Evolutionary conservation across 2,888 invertebrate genomes (phyloP).

Genomic region (Dyspetes luteomarginatus): DNA sequence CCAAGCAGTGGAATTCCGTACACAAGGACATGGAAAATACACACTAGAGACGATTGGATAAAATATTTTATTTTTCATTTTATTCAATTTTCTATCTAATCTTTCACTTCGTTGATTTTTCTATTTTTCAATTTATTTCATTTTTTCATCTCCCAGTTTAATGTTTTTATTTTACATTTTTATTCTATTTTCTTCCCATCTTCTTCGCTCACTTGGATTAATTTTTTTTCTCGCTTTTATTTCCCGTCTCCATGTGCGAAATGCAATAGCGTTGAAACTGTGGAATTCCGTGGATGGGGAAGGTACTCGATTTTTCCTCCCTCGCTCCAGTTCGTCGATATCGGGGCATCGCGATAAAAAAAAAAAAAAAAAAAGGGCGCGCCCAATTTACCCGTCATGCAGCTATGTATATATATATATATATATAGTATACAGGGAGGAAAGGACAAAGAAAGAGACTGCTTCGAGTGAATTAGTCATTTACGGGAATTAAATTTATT

Average conservation of each 20-base stretch:
- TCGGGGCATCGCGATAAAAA: constrained; percentile 34
- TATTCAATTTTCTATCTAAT: neutral
- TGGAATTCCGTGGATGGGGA: neutral
- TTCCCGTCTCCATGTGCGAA: neutral
- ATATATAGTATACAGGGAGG: neutral
- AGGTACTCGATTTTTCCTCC: constrained; percentile 17
- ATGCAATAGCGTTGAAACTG: constrained; percentile 5
- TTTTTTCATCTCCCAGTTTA: neutral
- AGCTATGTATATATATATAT: neutral
- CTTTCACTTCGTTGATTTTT: neutral
- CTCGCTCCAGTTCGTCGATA: constrained; percentile 18
- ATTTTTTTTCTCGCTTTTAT: constrained; percentile 1
- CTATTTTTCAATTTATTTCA: neutral
- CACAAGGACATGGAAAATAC: neutral
- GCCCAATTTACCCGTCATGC: constrained; percentile 34
- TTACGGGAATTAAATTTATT: constrained; percentile 67
- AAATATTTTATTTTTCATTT: constrained; percentile 3
- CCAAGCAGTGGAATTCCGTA: constrained; percentile 5
- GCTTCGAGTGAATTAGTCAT: constrained; percentile 60
- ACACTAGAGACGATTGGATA: constrained; percentile 31
- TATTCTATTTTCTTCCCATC: neutral
- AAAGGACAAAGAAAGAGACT: constrained; percentile 9
- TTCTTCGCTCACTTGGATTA: constrained; percentile 5
- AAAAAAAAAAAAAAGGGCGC: constrained; percentile 39
- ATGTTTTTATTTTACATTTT: neutral